Percentiles rank a stretch among this genome's conserved stretches.
These are phyloP conservation scores for Sturmia bella DNA, from an alignment of 2,888 invertebrate genomes.

Conservation along the genomic window DNA sequence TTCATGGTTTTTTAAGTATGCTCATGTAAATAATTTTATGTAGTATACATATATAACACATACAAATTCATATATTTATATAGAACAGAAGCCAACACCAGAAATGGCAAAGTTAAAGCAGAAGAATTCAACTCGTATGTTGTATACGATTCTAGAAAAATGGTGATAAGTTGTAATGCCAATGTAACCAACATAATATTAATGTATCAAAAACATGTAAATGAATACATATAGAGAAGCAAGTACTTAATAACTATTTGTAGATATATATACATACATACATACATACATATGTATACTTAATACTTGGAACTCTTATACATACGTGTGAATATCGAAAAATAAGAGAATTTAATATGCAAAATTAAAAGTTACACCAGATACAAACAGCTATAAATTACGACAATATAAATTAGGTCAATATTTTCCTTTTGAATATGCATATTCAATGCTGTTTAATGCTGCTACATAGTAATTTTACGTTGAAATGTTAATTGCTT, in stretches of 20 bases:
- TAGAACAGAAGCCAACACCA: conserved; percentile 7
- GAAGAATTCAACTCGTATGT: conserved; percentile 21
- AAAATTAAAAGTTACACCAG: conserved; percentile 25
- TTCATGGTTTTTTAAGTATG: conserved; percentile 33
- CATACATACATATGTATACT: background rate
- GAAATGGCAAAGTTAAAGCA: background rate
- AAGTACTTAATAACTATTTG: background rate
- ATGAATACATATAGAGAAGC: background rate
- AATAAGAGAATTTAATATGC: conserved; percentile 19
- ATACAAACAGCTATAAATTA: conserved; percentile 10
- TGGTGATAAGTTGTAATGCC: conserved; percentile 37
- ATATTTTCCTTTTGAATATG: conserved; percentile 51
- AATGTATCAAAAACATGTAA: conserved; percentile 23
- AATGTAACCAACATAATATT: conserved; percentile 34
- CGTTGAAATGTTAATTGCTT: too few relatives aligned
- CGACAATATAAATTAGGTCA: conserved; percentile 56
- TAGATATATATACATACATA: background rate
- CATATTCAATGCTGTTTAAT: conserved; percentile 38
- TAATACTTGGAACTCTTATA: conserved; percentile 1
- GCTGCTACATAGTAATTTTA: conserved; percentile 3
- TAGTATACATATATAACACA: background rate
- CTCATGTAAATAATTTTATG: conserved; percentile 26
- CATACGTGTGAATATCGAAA: background rate
- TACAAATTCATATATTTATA: background rate
- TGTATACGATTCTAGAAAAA: conserved; percentile 23